phyloP scores from a whole-genome alignment of 2,888 invertebrate species.

The Oxycera nigricornis region DNA sequence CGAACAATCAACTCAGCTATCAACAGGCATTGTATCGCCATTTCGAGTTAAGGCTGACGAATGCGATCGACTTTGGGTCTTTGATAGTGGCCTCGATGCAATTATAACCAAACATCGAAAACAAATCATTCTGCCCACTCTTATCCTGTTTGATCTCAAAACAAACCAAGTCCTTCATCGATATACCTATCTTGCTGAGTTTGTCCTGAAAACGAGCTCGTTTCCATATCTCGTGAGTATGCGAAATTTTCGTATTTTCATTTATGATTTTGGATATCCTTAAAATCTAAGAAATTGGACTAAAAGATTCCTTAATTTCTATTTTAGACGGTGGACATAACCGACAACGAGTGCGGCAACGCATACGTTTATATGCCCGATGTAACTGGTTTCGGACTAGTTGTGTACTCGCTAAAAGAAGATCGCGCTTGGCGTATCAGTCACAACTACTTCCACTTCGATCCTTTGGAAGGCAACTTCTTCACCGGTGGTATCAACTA shows the following conservation, averaged over 20 bases:
- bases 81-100: slow-evolving; percentile 80
- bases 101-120: slow-evolving; percentile 69
- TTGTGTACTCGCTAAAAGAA: slow-evolving; percentile 77
- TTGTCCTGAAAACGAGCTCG: slow-evolving; percentile 77
- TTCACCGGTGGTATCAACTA: slow-evolving; percentile 80
- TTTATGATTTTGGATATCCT: neutral
- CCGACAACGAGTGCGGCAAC: slow-evolving; percentile 69
- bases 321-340: slow-evolving; percentile 71
- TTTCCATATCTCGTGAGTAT: slow-evolving; percentile 78
- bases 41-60: slow-evolving; percentile 76
- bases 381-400: slow-evolving; percentile 75
- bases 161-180: slow-evolving; percentile 75
- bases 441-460: slow-evolving; percentile 85
- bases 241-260: neutral
- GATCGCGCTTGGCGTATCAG: slow-evolving; percentile 80
- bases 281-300: neutral
- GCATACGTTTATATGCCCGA: slow-evolving; percentile 82
- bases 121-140: slow-evolving; percentile 69
- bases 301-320: slow-evolving; percentile 23
- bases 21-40: slow-evolving; percentile 71
- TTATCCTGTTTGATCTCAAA: slow-evolving; percentile 77
- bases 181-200: slow-evolving; percentile 71
- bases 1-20: slow-evolving; percentile 54
- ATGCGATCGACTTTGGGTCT: slow-evolving; percentile 82
- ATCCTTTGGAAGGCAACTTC: slow-evolving; percentile 78